A percentile compares a stretch with the other conserved stretches of the same genome.
phyloP scores from a whole-genome alignment of 2,113 vertebrate species.

The Coturnix japonica region DNA sequence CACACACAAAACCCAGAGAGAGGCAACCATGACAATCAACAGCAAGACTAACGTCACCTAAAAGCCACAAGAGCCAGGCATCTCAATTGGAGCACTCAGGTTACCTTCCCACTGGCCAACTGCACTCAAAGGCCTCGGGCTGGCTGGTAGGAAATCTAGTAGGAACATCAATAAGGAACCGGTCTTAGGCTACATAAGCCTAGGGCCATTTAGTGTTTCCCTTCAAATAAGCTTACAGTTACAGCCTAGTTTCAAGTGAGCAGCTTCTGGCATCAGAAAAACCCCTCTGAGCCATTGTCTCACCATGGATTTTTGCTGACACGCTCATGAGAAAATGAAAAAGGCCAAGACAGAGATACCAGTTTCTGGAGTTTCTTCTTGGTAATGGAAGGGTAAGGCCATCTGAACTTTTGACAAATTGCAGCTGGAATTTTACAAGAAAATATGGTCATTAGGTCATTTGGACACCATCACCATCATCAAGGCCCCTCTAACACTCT shows the following conservation, averaged over 20 bases:
- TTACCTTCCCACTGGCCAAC: neutral
- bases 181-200: neutral
- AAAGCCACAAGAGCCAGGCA: neutral
- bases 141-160: neutral
- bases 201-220: neutral
- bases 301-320: neutral
- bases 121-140: neutral
- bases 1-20: neutral
- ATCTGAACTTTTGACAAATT: neutral
- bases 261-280: neutral
- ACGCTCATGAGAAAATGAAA: neutral
- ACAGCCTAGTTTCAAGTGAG: neutral
- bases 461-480: neutral
- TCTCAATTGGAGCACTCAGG: neutral
- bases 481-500: neutral
- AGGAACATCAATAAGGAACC: neutral
- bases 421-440: neutral
- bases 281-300: neutral
- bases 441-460: neutral
- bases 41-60: neutral
- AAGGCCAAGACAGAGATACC: neutral
- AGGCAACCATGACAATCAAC: neutral
- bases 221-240: neutral
- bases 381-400: neutral
- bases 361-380: neutral